Evolutionary conservation across 1,140 invertebrate genomes (phyloP).

Genomic region (Littorina saxatilis): DNA sequence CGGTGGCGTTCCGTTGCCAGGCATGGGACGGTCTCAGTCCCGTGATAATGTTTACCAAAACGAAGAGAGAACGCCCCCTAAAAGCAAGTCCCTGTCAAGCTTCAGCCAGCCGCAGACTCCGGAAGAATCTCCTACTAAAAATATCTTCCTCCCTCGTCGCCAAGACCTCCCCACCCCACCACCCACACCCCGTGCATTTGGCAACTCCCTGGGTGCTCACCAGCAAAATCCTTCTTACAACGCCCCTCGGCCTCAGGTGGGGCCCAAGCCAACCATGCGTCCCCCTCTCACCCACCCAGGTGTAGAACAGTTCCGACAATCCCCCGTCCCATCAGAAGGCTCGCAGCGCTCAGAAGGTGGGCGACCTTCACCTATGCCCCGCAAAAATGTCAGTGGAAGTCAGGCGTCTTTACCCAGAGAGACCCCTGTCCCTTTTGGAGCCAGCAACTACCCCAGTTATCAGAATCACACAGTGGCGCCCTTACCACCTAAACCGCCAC

Average conservation of each 20-base stretch:
- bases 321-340: constrained; percentile 13
- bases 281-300: constrained; percentile 1
- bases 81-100: constrained; percentile 57
- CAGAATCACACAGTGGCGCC: constrained; percentile 17
- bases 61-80: constrained; percentile 12
- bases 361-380: constrained; percentile 18
- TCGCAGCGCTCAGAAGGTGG: constrained; percentile 9
- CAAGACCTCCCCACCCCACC: constrained; percentile 43
- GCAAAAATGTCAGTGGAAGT: not conserved
- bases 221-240: no score
- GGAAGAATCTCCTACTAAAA: constrained; percentile 32
- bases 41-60: constrained; percentile 23
- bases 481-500: not conserved
- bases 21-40: constrained; percentile 9
- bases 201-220: not conserved
- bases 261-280: not conserved
- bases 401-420: constrained; percentile 3
- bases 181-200: constrained; percentile 21
- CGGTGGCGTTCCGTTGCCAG: constrained; percentile 10
- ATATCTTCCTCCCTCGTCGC: constrained; percentile 38
- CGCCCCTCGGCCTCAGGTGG: not conserved
- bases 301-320: constrained; percentile 10
- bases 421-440: not conserved
- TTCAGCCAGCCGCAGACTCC: constrained; percentile 54
- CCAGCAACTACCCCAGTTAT: constrained; percentile 1